Evolutionary conservation across 2,797 vertebrate species (phyloP).

Genomic region (Platyrinchus mystaceus): DNA sequence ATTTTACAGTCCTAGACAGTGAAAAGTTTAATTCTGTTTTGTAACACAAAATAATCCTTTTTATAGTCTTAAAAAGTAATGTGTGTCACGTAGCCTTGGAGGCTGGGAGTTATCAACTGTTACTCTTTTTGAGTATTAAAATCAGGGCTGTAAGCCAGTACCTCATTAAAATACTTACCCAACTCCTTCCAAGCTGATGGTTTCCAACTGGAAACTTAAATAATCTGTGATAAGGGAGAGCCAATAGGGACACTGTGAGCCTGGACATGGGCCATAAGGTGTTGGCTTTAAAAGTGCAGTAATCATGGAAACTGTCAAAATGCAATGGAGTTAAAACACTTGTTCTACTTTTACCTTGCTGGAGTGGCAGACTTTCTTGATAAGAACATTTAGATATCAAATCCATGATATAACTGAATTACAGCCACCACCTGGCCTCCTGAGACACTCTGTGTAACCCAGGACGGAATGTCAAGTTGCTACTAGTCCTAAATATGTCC

Average conservation of each 20-base stretch:
- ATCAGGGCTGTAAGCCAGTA: background rate
- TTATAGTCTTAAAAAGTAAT: background rate
- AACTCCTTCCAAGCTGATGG: background rate
- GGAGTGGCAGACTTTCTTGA: background rate
- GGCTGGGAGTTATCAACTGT: background rate
- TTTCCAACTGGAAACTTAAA: conserved; percentile 18
- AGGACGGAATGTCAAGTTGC: background rate
- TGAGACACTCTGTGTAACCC: background rate
- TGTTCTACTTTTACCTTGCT: background rate
- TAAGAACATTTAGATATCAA: background rate
- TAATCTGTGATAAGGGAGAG: background rate
- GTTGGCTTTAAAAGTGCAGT: background rate
- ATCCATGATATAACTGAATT: background rate
- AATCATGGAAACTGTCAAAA: background rate
- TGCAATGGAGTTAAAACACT: background rate
- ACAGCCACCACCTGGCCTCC: background rate
- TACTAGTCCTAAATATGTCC: background rate
- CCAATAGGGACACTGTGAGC: background rate
- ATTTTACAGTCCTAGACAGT: background rate
- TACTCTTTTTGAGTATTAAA: background rate
- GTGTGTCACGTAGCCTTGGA: background rate
- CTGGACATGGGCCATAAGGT: background rate
- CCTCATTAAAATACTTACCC: background rate
- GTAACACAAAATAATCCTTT: background rate
- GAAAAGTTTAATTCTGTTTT: background rate